phyloP scores from a whole-genome alignment of 2,888 invertebrate species.

The Xylophagus ater region DNA sequence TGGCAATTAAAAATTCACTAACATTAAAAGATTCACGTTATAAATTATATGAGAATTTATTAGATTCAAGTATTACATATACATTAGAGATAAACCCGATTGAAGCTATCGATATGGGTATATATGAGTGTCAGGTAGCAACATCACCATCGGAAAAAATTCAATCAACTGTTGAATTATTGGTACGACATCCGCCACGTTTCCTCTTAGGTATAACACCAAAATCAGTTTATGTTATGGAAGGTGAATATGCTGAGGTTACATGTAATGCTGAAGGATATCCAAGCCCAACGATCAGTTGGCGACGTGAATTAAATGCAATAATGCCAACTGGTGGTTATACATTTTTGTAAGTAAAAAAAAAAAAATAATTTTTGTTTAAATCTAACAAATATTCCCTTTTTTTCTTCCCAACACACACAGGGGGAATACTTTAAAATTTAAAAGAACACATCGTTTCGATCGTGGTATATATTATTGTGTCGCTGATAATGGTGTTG shows the following conservation, averaged over 20 bases:
- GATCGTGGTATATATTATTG: constrained; percentile 38
- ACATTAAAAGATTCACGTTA: constrained; percentile 32
- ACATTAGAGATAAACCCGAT: constrained; percentile 32
- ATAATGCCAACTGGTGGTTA: constrained; percentile 36
- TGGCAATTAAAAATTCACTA: constrained; percentile 31
- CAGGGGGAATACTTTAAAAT: constrained; percentile 29
- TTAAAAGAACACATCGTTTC: constrained; percentile 29
- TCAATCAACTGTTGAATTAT: constrained; percentile 28
- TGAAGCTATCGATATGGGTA: constrained; percentile 33
- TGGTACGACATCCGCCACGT: constrained; percentile 33
- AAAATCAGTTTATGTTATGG: constrained; percentile 27
- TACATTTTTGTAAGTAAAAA: constrained; percentile 12
- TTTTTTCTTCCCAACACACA: constrained; percentile 11
- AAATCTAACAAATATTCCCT: not conserved
- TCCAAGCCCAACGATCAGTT: constrained; percentile 58
- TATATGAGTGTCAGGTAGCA: constrained; percentile 37
- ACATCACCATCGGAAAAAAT: constrained; percentile 31
- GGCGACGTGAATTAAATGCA: constrained; percentile 54
- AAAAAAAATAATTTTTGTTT: not conserved
- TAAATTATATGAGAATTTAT: constrained; percentile 26
- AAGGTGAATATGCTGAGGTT: constrained; percentile 36
- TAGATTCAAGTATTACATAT: constrained; percentile 27
- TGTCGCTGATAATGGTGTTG: constrained; percentile 35
- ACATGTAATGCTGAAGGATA: constrained; percentile 68
- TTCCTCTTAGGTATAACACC: constrained; percentile 26